A percentile compares a stretch with the other conserved stretches of the same genome.
phyloP scores from a whole-genome alignment of 2,113 vertebrate species.

The Tonatia bakeri region DNA sequence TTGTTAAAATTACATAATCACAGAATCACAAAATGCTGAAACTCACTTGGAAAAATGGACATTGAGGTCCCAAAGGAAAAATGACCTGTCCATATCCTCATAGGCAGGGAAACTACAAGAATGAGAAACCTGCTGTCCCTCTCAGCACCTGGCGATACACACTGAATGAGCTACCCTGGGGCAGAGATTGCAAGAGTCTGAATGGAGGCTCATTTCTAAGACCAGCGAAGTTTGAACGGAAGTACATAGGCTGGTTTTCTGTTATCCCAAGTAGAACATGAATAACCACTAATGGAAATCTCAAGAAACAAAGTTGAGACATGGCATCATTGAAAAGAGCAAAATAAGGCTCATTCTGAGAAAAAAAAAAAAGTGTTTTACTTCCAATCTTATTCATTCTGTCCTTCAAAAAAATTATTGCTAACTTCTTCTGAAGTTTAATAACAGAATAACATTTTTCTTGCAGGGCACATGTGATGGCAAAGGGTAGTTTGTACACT shows the following conservation, averaged over 20 bases:
- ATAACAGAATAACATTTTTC: neutral
- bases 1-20: neutral
- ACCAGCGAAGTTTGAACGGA: neutral
- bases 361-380: neutral
- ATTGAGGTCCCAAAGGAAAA: neutral
- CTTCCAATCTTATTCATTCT: neutral
- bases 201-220: neutral
- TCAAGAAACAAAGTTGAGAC: neutral
- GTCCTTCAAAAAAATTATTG: neutral
- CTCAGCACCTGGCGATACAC: neutral
- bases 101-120: too few relatives aligned
- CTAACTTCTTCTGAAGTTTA: neutral
- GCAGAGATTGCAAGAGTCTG: neutral
- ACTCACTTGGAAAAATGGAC: neutral
- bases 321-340: neutral
- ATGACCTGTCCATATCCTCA: neutral
- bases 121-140: neutral
- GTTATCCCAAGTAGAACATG: neutral
- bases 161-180: neutral
- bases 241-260: neutral
- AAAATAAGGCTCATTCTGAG: neutral
- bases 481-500: neutral
- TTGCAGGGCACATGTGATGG: neutral
- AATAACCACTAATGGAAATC: neutral
- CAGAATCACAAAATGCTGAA: neutral